Base-by-base conservation (phyloP, 2,888 invertebrate genomes). In the Invenusta paracnida region DNA sequence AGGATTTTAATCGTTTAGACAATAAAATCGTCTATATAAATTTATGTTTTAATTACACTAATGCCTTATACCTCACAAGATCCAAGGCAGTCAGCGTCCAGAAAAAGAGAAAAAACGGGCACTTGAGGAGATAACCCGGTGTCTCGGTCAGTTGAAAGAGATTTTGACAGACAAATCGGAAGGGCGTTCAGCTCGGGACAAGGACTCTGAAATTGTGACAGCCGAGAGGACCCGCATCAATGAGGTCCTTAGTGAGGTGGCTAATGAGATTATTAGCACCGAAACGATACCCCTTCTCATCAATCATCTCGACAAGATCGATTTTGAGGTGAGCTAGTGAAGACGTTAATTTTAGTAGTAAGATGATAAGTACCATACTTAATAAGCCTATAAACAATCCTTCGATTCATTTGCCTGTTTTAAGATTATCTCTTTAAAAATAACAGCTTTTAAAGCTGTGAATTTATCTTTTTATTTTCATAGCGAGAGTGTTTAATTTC, bases 31-130 rank as follows among this genome's bases (percentile, higher is more conserved):
- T n/a, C n/a, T n/a, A n/a, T n/a, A n/a, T n/a, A n/a, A n/a, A n/a
- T n/a, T n/a, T n/a, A n/a, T n/a, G n/a, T n/a, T n/a, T n/a, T n/a
- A n/a, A n/a, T n/a, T n/a, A n/a, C n/a, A n/a, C n/a, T n/a, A n/a
- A n/a, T n/a, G n/a, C 48, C 17, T 48, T 48, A 48, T 17, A 17
- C 48, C 48, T 48, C 48, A n/a, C n/a, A n/a, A 48, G 48, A 48
- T 48, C 17, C 48, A 48, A 48, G 17, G 48, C 48, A 48, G 48
- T 17, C 30, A 25, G 29, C 27, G 29, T 27, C 11, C 48, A 30
- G 85, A 85, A 27, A 85, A 85, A 83, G 85, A 85, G 28, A 83
- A 84, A 23, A 85, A 84, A 83, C 82, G 81, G 23, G 29, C 83
- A n/a, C 25, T 85, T 13, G 82, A 85, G 11, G 82, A 85, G 81